phyloP scores from a whole-genome alignment of 92 coral and sea anemone species.

The Hydrozoanthus gracilis region DNA sequence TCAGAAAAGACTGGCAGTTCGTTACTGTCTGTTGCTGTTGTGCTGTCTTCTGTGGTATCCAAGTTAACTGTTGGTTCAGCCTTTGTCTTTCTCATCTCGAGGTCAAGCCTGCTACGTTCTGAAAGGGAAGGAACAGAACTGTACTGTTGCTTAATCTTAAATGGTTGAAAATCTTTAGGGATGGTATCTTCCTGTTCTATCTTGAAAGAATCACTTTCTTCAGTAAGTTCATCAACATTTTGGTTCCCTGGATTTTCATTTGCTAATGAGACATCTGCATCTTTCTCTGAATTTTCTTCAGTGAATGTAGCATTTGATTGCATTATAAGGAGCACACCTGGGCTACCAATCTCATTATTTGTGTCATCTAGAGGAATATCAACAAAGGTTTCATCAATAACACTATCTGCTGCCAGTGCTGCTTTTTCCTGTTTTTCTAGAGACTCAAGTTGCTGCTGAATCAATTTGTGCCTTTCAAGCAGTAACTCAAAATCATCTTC shows the following conservation, averaged over 20 bases:
- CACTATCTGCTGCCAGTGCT: conserved; percentile 59
- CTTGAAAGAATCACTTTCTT: conserved; percentile 17
- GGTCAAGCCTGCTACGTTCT: conserved; percentile 82
- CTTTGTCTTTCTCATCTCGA: conserved; percentile 46
- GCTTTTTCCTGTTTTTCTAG: conserved; percentile 78
- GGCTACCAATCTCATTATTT: background rate
- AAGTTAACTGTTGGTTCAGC: background rate
- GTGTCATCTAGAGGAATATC: conserved; percentile 87
- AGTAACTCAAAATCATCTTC: conserved; percentile 82
- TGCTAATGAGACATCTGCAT: background rate
- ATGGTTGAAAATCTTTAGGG: conserved; percentile 75
- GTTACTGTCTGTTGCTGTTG: background rate
- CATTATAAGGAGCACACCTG: background rate
- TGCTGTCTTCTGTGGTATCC: conserved; percentile 11
- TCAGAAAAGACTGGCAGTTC: background rate
- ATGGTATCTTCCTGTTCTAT: conserved; percentile 11
- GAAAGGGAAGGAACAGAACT: conserved; percentile 77
- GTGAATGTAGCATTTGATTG: background rate
- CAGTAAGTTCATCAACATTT: conserved; percentile 24
- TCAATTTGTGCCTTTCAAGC: conserved; percentile 84
- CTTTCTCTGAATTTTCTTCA: background rate
- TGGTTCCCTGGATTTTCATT: conserved; percentile 3
- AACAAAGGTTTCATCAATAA: conserved; percentile 90
- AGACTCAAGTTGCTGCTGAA: conserved; percentile 88
- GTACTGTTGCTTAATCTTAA: conserved; percentile 74